A percentile compares a stretch with the other conserved stretches of the same genome.
phyloP scores from a whole-genome alignment of 2,888 invertebrate genomes.

The Ochropleura leucogaster region DNA sequence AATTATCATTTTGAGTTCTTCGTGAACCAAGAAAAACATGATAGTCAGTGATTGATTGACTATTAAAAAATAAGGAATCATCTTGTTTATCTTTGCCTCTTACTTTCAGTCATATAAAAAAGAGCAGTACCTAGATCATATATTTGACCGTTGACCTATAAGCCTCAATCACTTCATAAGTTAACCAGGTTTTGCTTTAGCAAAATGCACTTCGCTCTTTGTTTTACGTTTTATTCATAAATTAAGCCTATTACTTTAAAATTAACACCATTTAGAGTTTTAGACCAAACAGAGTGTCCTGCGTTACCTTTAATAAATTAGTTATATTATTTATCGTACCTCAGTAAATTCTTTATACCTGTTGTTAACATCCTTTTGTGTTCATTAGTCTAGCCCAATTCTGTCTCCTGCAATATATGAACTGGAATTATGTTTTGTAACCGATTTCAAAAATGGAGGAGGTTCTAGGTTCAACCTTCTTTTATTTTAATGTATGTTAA shows the following conservation, averaged over 20 bases:
- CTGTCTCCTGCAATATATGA: background rate
- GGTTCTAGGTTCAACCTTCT: no score
- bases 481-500: no score
- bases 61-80: background rate
- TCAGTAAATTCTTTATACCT: background rate
- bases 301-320: background rate
- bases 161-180: constrained; percentile 5
- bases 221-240: background rate
- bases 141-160: constrained; percentile 6
- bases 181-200: background rate
- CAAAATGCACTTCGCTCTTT: background rate
- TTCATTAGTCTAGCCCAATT: background rate
- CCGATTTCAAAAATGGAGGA: no score
- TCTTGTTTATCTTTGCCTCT: background rate
- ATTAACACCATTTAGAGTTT: no score
- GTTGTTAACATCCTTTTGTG: background rate
- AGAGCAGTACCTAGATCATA: background rate
- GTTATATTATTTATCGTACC: no score
- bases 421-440: background rate
- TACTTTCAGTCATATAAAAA: constrained; percentile 18
- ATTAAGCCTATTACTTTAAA: no score
- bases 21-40: background rate
- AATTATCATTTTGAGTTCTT: background rate
- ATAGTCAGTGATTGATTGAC: background rate
- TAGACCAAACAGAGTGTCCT: background rate